These are phyloP conservation scores for Alethe castanea DNA, from an alignment of 2,113 vertebrate species.

Conservation along the genomic window DNA sequence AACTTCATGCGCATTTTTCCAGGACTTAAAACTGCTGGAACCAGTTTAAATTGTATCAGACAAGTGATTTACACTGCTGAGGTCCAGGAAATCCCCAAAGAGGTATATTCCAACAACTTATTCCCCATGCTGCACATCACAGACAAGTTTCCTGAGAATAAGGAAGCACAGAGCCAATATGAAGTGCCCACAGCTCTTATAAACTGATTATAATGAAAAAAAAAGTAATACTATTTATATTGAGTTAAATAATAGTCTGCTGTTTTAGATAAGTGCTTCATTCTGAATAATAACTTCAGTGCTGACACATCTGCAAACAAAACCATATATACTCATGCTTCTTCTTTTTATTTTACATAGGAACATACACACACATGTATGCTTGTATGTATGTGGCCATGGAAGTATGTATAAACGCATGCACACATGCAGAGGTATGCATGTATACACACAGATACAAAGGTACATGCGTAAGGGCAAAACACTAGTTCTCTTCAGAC, in stretches of 20 bases:
- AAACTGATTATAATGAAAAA: neutral
- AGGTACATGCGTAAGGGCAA: neutral
- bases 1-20: accelerated
- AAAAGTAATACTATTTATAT: neutral
- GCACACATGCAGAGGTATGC: accelerated
- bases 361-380: accelerated
- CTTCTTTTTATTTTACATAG: neutral
- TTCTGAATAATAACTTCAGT: neutral
- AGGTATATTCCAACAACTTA: neutral
- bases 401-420: neutral
- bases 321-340: neutral
- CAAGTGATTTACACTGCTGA: neutral
- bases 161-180: neutral
- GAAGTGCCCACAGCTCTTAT: neutral
- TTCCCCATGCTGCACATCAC: neutral
- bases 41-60: neutral
- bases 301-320: accelerated
- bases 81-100: accelerated
- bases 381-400: neutral
- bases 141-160: neutral
- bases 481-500: neutral
- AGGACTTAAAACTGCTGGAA: neutral
- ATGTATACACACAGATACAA: neutral
- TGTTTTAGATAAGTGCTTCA: neutral
- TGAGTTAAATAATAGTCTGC: neutral